Conservation (phyloP, 2,113 vertebrate genomes). For the Spea bombifrons region DNA sequence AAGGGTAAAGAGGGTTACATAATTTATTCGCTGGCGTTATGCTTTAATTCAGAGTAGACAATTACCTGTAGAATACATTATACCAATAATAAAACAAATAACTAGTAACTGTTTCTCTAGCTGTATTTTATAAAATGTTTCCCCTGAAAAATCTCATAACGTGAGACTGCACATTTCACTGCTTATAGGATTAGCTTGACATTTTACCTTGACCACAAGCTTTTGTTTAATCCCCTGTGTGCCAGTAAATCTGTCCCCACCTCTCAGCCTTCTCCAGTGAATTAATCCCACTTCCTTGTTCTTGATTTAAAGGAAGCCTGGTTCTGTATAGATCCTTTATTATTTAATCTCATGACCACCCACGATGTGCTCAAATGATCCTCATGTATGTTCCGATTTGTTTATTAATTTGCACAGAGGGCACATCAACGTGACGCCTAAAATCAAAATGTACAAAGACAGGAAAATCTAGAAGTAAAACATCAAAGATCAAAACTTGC, state of each 20-base stretch:
- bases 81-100: no score
- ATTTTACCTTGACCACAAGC: conserved; percentile 12
- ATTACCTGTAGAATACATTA: no score
- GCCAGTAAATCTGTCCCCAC: conserved; percentile 21
- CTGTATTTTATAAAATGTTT: not conserved
- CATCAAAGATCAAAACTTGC: not conserved
- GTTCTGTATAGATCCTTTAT: not conserved
- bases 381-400: not conserved
- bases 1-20: no score
- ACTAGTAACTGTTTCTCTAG: not conserved
- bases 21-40: no score
- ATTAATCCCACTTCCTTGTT: conserved; percentile 15
- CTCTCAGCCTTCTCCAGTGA: conserved; percentile 6
- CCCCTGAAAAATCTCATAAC: not conserved
- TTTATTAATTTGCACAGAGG: not conserved
- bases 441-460: not conserved
- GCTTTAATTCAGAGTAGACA: no score
- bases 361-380: not conserved
- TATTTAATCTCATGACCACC: conserved; percentile 23
- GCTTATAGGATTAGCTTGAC: not conserved
- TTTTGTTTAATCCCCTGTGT: not conserved
- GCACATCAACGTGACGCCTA: not conserved
- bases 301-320: conserved; percentile 14
- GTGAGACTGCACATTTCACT: not conserved
- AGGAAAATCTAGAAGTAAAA: not conserved